A percentile compares a stretch with the other conserved stretches of the same genome.
phyloP scores from a whole-genome alignment of 2,888 invertebrate species.

The Drosophila subquinaria region DNA sequence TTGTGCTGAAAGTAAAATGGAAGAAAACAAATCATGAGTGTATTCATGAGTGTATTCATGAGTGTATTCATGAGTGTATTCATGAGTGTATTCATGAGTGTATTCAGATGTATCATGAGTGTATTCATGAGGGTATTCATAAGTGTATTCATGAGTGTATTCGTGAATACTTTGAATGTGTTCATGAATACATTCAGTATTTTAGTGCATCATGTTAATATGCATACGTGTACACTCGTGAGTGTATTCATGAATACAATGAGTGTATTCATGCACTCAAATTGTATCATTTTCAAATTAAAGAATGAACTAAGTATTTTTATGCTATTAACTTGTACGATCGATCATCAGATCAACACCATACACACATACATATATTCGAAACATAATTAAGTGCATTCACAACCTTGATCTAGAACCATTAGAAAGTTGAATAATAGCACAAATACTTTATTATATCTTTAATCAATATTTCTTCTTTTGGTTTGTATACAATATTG shows the following conservation, averaged over 20 bases:
- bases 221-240: no score
- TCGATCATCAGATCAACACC: slow-evolving; percentile 19
- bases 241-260: not conserved
- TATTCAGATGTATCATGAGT: no score
- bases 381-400: slow-evolving; percentile 27
- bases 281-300: no score
- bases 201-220: not conserved
- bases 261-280: slow-evolving; percentile 6
- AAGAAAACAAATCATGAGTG: slow-evolving; percentile 3
- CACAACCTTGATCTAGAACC: slow-evolving; percentile 34
- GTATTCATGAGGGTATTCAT: slow-evolving; percentile 17
- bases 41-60: slow-evolving; percentile 28
- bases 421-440: slow-evolving; percentile 20
- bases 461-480: slow-evolving; percentile 40
- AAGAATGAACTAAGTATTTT: not conserved
- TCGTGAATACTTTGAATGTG: not conserved
- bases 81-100: not conserved
- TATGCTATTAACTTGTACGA: not conserved
- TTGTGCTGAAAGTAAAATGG: slow-evolving; percentile 50
- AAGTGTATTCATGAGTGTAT: slow-evolving; percentile 11
- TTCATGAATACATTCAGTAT: not conserved
- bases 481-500: slow-evolving; percentile 45
- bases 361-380: not conserved
- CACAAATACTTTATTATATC: slow-evolving; percentile 35
- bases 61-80: slow-evolving; percentile 6